Evolutionary conservation across 2,113 vertebrate species (phyloP), one percentile per base, ranked within the genome.

Genomic region (Hydrolagus affinis): DNA sequence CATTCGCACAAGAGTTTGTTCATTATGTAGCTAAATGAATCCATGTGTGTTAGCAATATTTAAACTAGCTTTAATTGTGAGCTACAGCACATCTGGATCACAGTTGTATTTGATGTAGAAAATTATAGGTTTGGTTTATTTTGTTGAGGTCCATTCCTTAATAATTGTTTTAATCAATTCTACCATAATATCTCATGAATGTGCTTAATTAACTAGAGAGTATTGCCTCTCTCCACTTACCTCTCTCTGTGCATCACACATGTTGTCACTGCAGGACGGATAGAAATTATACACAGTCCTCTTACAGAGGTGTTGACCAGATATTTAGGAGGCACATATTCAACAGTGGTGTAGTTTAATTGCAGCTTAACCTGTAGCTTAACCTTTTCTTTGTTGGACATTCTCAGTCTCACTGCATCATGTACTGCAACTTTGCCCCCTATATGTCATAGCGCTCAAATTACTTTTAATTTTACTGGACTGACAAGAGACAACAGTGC

Each of bases 141-240:
- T 71, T 71, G 25, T 71, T 71, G 9, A 71, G 25, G 70, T 7
- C 23, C 23, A 71, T 71, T 71, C 14, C n/a, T 11, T 23, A 12
- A 2, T 71, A 71, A 69, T 71, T 25, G n/a, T 11, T 71, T 71
- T 25, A 11, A 25, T 71, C 11, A 28, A 71, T 71, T 10, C 25
- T 71, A 21, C 74, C 57, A 14, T n/a, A 44, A n/a, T 77, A 4
- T 77, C 57, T 14, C 14, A 60, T 77, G 32, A 14, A 14, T 77
- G 57, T 60, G 21, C 60, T 77, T 60, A 77, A 77, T 59, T 77
- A 60, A 77, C 75, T n/a, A 25, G 75, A 77, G n/a, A 15, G 21
- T 60, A 60, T 59, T 77, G 10, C n/a, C 23, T n/a, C 11, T 25
- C 12, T 77, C 23, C 25, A 59, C 75, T 77, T 77, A 60, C 57